Evolutionary conservation across 2,888 invertebrate genomes (phyloP).

Genomic region (Eilema sororculum): DNA sequence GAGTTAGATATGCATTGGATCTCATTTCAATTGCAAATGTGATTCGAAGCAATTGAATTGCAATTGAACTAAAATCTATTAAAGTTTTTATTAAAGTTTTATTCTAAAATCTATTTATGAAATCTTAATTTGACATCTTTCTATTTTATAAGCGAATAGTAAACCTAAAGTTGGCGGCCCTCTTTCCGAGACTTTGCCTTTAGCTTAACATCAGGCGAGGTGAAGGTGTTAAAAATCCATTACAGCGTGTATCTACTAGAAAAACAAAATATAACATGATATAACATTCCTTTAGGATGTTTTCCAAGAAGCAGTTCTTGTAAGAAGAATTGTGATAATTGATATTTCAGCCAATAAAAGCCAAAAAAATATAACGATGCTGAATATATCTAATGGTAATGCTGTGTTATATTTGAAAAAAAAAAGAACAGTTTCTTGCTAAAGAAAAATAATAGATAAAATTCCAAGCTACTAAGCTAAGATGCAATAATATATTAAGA

Average conservation of each 20-base stretch:
- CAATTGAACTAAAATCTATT: background rate
- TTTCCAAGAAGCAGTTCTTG: constrained; percentile 34
- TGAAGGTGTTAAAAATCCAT: constrained; percentile 53
- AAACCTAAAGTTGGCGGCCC: background rate
- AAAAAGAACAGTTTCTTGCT: no score
- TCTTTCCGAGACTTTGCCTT: constrained; percentile 24
- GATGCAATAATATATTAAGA: no score
- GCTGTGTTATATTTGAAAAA: no score
- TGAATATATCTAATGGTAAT: no score
- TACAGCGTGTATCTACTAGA: constrained; percentile 28
- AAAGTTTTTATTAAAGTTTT: no score
- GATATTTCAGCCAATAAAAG: constrained; percentile 41
- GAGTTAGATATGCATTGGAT: background rate
- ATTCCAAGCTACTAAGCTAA: no score
- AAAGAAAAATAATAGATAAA: no score
- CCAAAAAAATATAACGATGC: no score
- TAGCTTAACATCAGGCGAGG: no score
- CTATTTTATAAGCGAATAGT: background rate
- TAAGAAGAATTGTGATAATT: constrained; percentile 38
- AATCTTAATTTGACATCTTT: background rate
- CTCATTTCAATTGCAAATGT: background rate
- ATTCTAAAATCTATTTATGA: background rate
- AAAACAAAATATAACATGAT: constrained; percentile 26
- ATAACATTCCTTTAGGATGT: constrained; percentile 41
- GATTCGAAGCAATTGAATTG: background rate